Base-by-base conservation (phyloP, 1,140 invertebrate species). In the Drosophila subpulchrella region DNA sequence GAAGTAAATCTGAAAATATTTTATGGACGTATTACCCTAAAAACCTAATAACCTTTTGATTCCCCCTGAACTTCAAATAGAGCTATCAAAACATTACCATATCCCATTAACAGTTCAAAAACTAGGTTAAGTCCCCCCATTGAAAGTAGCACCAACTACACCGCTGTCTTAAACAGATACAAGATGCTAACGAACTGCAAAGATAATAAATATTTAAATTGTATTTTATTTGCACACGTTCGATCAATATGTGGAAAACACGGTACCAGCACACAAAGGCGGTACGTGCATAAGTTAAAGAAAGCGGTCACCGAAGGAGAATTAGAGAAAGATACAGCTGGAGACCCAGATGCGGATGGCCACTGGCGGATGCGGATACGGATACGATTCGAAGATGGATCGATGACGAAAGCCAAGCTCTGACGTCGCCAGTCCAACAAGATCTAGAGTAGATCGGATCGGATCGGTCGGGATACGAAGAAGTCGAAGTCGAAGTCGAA, bases 121-220 rank as follows among this genome's bases (percentile, higher is more conserved):
- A 24, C 13, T 47, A 34, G 36, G 63, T 65, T 67, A 67, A 27
- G 0, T n/a, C 41, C 48, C 48, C 62, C 63, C 8, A 8, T 3
- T 0, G 0, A 24, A 39, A 54, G 27, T 36, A 32, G 30, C n/a
- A 4, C 3, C n/a, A 32, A 8, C 62, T 20, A 50, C 42, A 30
- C 7, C 34, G 7, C 42, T 71, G 83, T 24, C 82, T 75, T 80
- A 84, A 88, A 72, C 84, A 84, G 76, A 88, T 84, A 88, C 84
- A 88, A 88, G 84, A 90, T 90, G 88, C 88, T 91, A 91, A 91
- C 88, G 88, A 91, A 90, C 86, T 90, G 82, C 86, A 81, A 88
- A 86, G 76, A 86, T 88, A 91, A 90, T 90, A 90, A 91, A 90
- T 90, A 91, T 91, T 90, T 91, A 90, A 90, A 90, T 90, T 90